Conservation (phyloP, 23 tunicate species). For the Trididemnum nubilum region DNA sequence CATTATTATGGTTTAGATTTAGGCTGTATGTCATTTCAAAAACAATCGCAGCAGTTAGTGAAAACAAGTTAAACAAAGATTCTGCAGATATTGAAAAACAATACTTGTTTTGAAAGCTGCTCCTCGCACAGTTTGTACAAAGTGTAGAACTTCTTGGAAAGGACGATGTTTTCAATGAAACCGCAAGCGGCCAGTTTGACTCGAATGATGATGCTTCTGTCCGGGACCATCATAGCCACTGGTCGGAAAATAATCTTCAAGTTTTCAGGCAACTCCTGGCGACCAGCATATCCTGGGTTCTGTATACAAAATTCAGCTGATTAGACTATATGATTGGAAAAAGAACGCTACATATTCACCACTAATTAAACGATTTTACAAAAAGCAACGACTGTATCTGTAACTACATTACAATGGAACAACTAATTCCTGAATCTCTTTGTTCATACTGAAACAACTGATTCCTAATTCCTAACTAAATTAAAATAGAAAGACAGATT, state of each 20-base stretch:
- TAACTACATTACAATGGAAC: too few species aligned
- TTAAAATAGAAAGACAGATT: too few species aligned
- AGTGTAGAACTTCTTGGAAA: conserved; percentile 97
- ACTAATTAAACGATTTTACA: background rate
- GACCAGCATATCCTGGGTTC: conserved; percentile 99
- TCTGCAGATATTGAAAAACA: too few species aligned
- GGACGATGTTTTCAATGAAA: conserved; percentile 87
- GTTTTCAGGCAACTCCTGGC: conserved; percentile 99
- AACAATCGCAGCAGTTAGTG: too few species aligned
- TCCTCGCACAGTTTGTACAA: conserved; percentile 99
- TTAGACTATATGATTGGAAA: background rate
- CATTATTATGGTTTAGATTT: too few species aligned
- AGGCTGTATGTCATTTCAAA: too few species aligned
- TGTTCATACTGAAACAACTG: too few species aligned
- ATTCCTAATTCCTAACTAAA: too few species aligned
- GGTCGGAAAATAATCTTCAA: conserved; percentile 98
- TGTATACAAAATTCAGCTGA: background rate
- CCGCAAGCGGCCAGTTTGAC: conserved; percentile 99
- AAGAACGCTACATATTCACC: background rate
- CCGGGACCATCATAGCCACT: conserved; percentile 99
- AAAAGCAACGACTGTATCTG: background rate
- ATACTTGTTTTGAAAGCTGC: conserved; percentile 99
- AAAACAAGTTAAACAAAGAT: too few species aligned
- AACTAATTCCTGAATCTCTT: too few species aligned
- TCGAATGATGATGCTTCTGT: conserved; percentile 97